Percentiles rank a stretch among this genome's conserved stretches.
phyloP scores from a whole-genome alignment of 2,888 invertebrate species.

The Apamea monoglypha region DNA sequence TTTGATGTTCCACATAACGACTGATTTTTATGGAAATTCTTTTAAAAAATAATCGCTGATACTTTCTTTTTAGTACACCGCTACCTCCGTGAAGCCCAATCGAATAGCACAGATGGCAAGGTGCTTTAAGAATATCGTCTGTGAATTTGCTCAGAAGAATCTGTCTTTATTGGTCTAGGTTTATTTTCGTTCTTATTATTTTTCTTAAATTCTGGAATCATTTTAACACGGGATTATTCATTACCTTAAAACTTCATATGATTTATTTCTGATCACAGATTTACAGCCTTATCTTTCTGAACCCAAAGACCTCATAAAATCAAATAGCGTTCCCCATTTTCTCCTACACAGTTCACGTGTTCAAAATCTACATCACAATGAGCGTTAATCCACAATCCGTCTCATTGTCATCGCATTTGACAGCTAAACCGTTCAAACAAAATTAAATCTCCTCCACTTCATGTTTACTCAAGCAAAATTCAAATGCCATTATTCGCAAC shows the following conservation, averaged over 20 bases:
- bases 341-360: slow-evolving; percentile 21
- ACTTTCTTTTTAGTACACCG: slow-evolving; percentile 26
- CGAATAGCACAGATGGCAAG: not conserved
- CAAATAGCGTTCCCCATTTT: slow-evolving; percentile 14
- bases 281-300: not conserved
- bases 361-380: slow-evolving; percentile 45
- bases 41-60: slow-evolving; percentile 15
- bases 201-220: not conserved
- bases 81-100: not conserved
- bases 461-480: slow-evolving; percentile 73
- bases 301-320: slow-evolving; percentile 21
- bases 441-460: slow-evolving; percentile 64
- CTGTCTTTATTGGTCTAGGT: not conserved
- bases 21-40: slow-evolving; percentile 45
- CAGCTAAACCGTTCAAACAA: slow-evolving; percentile 61
- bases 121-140: not conserved
- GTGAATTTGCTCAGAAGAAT: not conserved
- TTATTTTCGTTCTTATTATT: not conserved
- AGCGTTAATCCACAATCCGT: slow-evolving; percentile 50
- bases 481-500: slow-evolving; percentile 73
- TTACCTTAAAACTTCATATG: not conserved
- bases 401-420: slow-evolving; percentile 58
- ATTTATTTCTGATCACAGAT: not conserved
- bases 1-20: slow-evolving; percentile 72
- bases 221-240: not conserved